phyloP scores from a whole-genome alignment of 2,797 vertebrate species.

The Amphiprion clarkii region DNA sequence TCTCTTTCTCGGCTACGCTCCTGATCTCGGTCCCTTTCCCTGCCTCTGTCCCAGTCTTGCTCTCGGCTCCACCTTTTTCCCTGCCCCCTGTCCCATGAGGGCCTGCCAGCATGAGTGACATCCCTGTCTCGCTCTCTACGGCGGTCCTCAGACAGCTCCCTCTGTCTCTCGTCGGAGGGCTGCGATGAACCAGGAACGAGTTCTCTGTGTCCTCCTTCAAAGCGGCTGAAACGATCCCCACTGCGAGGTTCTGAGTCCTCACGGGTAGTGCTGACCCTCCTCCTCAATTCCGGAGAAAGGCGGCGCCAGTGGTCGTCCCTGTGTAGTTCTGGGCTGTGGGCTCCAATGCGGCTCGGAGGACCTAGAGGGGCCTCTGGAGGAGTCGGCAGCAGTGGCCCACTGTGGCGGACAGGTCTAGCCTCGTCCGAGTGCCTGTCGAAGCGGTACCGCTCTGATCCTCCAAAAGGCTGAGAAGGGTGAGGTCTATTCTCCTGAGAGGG shows the following conservation, averaged over 20 bases:
- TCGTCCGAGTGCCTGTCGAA: slow-evolving; percentile 87
- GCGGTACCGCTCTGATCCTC: slow-evolving; percentile 87
- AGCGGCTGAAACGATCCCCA: slow-evolving; percentile 88
- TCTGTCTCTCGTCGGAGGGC: slow-evolving; percentile 85
- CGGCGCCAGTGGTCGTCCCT: slow-evolving; percentile 88
- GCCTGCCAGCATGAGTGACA: slow-evolving; percentile 75
- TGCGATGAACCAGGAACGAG: slow-evolving; percentile 77
- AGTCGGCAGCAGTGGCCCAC: slow-evolving; percentile 92
- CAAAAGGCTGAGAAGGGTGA: slow-evolving; percentile 79
- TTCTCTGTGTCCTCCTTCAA: slow-evolving; percentile 88
- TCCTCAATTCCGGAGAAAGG: slow-evolving; percentile 85
- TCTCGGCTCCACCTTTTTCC: slow-evolving; percentile 89
- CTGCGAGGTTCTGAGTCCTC: slow-evolving; percentile 88
- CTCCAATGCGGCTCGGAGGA: slow-evolving; percentile 78
- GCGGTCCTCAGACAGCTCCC: slow-evolving; percentile 89
- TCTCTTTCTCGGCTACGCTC: slow-evolving; percentile 71
- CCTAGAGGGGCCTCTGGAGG: slow-evolving; percentile 84
- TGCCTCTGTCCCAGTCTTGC: slow-evolving; percentile 82
- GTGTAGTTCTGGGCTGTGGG: slow-evolving; percentile 89
- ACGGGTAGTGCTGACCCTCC: slow-evolving; percentile 83
- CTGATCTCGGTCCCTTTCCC: slow-evolving; percentile 80
- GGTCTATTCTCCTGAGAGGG: slow-evolving; percentile 77
- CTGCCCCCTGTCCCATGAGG: slow-evolving; percentile 88
- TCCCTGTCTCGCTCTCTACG: slow-evolving; percentile 92
- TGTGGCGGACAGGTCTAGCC: slow-evolving; percentile 87